phyloP scores from a whole-genome alignment of 2,888 invertebrate genomes.

The Sesamia inferens region DNA sequence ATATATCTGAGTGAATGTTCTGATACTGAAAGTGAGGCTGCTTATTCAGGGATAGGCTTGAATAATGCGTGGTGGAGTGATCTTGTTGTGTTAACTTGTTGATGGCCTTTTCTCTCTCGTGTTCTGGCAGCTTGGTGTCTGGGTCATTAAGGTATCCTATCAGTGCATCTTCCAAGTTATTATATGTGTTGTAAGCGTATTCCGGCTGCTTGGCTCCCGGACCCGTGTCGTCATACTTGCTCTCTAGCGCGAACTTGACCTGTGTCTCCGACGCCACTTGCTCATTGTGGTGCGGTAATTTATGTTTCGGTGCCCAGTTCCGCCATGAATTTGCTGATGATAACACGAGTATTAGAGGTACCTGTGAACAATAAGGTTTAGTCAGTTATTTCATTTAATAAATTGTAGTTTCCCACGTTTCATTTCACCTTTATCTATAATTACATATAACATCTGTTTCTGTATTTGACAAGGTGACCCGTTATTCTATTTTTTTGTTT shows the following conservation, averaged over 20 bases:
- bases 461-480: constrained; percentile 17
- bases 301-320: constrained; percentile 11
- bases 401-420: too few relatives aligned
- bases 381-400: constrained; percentile 4
- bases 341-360: constrained; percentile 67
- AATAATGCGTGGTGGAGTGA: constrained; percentile 9
- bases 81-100: constrained; percentile 63
- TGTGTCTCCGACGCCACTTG: constrained; percentile 79
- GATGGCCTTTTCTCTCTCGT: constrained; percentile 74
- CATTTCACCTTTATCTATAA: not conserved
- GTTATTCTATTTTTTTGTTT: constrained; percentile 4
- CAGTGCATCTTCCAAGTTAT: constrained; percentile 80
- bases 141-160: constrained; percentile 81
- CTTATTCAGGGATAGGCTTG: constrained; percentile 66
- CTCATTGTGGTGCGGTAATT: not conserved
- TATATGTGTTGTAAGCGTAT: constrained; percentile 81
- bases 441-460: not conserved
- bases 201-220: constrained; percentile 80
- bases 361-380: constrained; percentile 61
- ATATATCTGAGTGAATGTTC: constrained; percentile 3
- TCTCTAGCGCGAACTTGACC: constrained; percentile 83
- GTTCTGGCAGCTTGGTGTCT: constrained; percentile 82
- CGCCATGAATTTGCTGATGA: constrained; percentile 60
- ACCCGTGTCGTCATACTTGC: constrained; percentile 86
- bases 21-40: constrained; percentile 40